Evolutionary conservation across 2,888 invertebrate genomes (phyloP).

Genomic region (Morpho achilles): DNA sequence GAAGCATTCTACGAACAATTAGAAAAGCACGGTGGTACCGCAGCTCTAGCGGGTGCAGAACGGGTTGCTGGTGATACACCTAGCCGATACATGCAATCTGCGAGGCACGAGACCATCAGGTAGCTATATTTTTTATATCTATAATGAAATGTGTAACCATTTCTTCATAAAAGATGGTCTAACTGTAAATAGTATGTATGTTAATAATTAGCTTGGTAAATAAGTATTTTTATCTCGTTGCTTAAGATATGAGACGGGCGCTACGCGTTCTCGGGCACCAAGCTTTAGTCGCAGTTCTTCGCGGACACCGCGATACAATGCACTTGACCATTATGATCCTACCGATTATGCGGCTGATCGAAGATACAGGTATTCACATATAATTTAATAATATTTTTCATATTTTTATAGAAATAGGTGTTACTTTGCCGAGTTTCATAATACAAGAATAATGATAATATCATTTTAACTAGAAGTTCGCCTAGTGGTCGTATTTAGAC

Average conservation of each 20-base stretch:
- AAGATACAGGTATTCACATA: conserved; percentile 57
- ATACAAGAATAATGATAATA: too few relatives aligned
- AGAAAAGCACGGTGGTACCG: conserved; percentile 85
- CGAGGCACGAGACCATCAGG: conserved; percentile 59
- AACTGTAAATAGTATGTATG: neutral
- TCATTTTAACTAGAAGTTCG: too few relatives aligned
- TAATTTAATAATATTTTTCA: too few relatives aligned
- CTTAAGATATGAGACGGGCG: conserved; percentile 55
- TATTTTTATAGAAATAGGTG: too few relatives aligned
- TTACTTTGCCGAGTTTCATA: too few relatives aligned
- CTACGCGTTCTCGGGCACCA: conserved; percentile 69
- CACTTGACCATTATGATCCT: conserved; percentile 69
- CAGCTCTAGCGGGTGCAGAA: conserved; percentile 77
- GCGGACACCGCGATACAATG: conserved; percentile 59
- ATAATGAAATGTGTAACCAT: neutral
- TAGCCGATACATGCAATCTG: conserved; percentile 52
- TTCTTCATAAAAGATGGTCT: neutral
- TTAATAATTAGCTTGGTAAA: too few relatives aligned
- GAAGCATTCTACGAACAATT: conserved; percentile 95
- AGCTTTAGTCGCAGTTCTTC: conserved; percentile 65
- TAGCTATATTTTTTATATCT: conserved; percentile 9
- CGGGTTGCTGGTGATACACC: conserved; percentile 53
- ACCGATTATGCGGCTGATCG: conserved; percentile 71
- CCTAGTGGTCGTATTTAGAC: too few relatives aligned
- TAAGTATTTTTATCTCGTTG: too few relatives aligned